These are phyloP conservation scores for Latrodectus hesperus DNA, from an alignment of 2,888 invertebrate genomes.

Conservation along the genomic window DNA sequence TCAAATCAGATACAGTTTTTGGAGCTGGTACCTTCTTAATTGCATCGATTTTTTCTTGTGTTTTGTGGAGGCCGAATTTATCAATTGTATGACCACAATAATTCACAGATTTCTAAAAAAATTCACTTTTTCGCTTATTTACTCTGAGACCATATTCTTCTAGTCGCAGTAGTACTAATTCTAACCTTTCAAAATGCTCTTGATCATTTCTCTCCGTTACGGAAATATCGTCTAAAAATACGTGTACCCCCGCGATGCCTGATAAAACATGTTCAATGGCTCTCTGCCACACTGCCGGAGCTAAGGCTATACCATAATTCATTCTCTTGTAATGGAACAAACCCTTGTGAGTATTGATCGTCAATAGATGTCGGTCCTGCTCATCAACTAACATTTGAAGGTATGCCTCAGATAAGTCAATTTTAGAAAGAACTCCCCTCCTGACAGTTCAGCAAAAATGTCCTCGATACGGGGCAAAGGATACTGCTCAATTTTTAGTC, in stretches of 20 bases:
- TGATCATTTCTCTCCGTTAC: no score
- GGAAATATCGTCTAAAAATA: no score
- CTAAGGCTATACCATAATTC: constrained; percentile 35
- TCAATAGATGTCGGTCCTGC: constrained; percentile 71
- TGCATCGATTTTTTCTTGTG: constrained; percentile 40
- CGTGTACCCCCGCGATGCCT: no score
- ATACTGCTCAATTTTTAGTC: constrained; percentile 72
- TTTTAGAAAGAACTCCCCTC: no score
- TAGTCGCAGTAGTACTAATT: no score
- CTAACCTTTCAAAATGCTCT: no score
- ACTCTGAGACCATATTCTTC: no score
- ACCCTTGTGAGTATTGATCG: constrained; percentile 72
- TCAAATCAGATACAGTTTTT: no score
- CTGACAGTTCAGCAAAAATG: constrained; percentile 65
- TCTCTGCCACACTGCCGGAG: constrained; percentile 17
- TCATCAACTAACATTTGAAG: constrained; percentile 64
- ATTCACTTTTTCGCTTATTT: no score
- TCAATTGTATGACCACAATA: constrained; percentile 35
- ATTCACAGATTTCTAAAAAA: background rate
- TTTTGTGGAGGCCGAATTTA: constrained; percentile 21
- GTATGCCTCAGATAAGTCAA: background rate
- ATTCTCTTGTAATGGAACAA: constrained; percentile 70
- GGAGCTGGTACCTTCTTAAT: constrained; percentile 35
- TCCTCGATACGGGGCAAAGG: constrained; percentile 71
- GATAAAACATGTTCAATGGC: no score